Conservation (phyloP, 2,888 invertebrate genomes). For the Philereme transversata region DNA sequence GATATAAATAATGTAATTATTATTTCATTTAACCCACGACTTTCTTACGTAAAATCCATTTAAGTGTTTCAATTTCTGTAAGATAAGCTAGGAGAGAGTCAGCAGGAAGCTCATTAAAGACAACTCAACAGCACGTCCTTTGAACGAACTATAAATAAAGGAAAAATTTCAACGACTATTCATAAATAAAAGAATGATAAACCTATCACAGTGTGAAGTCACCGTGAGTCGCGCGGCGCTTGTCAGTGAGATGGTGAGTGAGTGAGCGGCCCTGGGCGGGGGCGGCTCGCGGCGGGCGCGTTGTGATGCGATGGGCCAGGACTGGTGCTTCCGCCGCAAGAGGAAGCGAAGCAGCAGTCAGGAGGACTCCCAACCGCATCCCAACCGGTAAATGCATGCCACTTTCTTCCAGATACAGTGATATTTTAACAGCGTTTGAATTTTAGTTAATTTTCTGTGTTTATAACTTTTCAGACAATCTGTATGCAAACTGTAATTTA, state of each 20-base stretch:
- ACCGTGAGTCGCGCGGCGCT: constrained; percentile 30
- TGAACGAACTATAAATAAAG: constrained; percentile 19
- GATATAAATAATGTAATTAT: neutral
- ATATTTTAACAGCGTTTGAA: too few relatives aligned
- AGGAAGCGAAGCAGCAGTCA: constrained; percentile 87
- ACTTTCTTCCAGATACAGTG: too few relatives aligned
- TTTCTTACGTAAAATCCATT: neutral
- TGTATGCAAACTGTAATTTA: too few relatives aligned
- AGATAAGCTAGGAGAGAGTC: constrained; percentile 35
- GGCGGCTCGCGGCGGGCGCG: constrained; percentile 81
- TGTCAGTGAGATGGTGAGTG: constrained; percentile 45
- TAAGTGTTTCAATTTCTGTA: neutral
- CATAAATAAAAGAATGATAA: constrained; percentile 16
- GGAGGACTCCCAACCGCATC: constrained; percentile 85
- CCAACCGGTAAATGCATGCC: constrained; percentile 70
- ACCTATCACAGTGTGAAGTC: constrained; percentile 17
- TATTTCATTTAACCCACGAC: neutral
- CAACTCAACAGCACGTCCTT: constrained; percentile 14
- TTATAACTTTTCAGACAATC: too few relatives aligned
- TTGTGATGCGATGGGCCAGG: constrained; percentile 88
- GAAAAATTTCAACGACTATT: constrained; percentile 26
- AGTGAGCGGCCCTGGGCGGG: constrained; percentile 79
- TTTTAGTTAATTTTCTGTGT: too few relatives aligned
- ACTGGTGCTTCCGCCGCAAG: constrained; percentile 89
- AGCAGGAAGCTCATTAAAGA: constrained; percentile 44